Evolutionary conservation across 2,888 invertebrate genomes (phyloP), one percentile per base, ranked within the genome.

Genomic region (Erannis defoliaria): DNA sequence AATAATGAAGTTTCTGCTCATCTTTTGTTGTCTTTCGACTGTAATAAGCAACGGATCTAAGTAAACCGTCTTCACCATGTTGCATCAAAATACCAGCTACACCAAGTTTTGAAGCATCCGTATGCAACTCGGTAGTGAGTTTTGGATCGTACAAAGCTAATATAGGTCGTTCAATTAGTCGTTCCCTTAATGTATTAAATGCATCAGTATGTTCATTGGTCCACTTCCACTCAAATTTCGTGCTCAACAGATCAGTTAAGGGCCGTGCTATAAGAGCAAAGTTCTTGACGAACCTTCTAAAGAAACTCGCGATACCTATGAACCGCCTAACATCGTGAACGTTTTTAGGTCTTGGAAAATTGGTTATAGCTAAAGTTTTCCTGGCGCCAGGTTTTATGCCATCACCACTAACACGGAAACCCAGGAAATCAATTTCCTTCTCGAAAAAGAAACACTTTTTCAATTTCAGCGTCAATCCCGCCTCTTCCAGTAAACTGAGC

Each of bases 41-140:
- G 14, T 35, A 35, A 35, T 14, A 14, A 12, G 35, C 12, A n/a
- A 35, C 14, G 1, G 35, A 5, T 5, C 14, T 14, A 5, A 35
- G 6, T 4, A 14, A 5, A 1, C 35, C 14, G n/a, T 10, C 26
- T 3, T 65, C 48, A 8, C 19, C 10, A 33, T 19, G 5, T 0
- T 67, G 21, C 78, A 21, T 5, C 5, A 35, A 5, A 1, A 35
- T 35, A 12, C 35, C 35, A 3, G 35, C 35, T 5, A 35, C 14
- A n/a, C 35, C n/a, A 0, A n/a, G 5, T 14, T 35, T 35, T 5
- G n/a, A 76, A 0, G 84, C 83, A 51, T 85, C 84, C 0, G 83
- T 84, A 29, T 85, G 84, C 0, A 81, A 45, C 29, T 83, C 56
- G 56, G 74, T 77, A 19, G 72, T 65, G 2, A 59, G 49, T 0